Percentiles rank a stretch among this genome's conserved stretches.
phyloP scores from a whole-genome alignment of 1,140 invertebrate genomes.

The Drosophila santomea region DNA sequence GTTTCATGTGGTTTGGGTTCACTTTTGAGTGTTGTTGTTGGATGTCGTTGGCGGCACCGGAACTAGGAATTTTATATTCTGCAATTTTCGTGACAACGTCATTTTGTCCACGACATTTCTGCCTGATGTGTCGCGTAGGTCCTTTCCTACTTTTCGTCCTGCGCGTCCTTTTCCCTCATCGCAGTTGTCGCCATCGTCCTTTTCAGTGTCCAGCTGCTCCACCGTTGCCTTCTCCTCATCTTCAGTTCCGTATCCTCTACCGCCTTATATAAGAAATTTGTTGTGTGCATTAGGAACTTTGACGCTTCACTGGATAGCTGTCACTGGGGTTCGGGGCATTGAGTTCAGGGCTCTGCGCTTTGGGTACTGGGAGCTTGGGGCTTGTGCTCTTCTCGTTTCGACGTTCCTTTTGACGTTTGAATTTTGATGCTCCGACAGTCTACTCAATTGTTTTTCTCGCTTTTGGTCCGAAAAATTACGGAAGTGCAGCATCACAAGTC shows the following conservation, averaged over 20 bases:
- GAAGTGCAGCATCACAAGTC: conserved; percentile 76
- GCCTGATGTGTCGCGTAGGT: conserved; percentile 68
- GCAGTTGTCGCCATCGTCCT: conserved; percentile 33
- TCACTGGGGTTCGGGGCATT: conserved; percentile 58
- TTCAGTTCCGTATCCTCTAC: background rate
- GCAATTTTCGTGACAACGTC: conserved; percentile 84
- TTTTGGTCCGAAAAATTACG: conserved; percentile 74
- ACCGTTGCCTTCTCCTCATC: background rate
- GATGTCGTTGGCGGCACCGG: conserved; percentile 56
- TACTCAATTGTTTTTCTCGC: conserved; percentile 83
- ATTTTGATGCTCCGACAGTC: conserved; percentile 83
- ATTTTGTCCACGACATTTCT: conserved; percentile 84
- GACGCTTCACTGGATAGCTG: conserved; percentile 81
- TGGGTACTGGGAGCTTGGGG: background rate
- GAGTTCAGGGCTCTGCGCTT: conserved; percentile 2
- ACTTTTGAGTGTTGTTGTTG: conserved; percentile 28
- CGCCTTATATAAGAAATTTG: conserved; percentile 78
- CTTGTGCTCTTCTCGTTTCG: conserved; percentile 40
- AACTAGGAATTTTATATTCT: conserved; percentile 84
- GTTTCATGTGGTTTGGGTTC: conserved; percentile 66
- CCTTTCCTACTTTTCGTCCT: conserved; percentile 19
- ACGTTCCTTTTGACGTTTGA: conserved; percentile 74
- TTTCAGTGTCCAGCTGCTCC: conserved; percentile 62
- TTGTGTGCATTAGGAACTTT: conserved; percentile 84
- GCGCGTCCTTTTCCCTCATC: conserved; percentile 16